phyloP scores from a whole-genome alignment of 1,140 invertebrate species.

The Ericerus pela region DNA sequence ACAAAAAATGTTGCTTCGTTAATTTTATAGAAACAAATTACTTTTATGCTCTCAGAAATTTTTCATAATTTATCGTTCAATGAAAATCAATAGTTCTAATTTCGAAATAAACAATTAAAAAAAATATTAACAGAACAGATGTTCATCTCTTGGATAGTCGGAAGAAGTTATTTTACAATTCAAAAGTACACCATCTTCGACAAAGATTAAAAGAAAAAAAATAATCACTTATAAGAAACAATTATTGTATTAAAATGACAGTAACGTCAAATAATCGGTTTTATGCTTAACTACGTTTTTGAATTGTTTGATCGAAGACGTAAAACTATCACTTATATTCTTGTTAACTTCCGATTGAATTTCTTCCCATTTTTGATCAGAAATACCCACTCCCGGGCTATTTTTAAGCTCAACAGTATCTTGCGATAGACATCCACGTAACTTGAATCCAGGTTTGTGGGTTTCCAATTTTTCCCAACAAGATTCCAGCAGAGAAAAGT shows the following conservation, averaged over 20 bases:
- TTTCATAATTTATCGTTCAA: too few relatives aligned
- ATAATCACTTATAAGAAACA: too few relatives aligned
- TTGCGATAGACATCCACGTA: neutral
- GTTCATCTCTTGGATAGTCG: too few relatives aligned
- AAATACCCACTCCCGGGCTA: neutral
- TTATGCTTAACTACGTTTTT: neutral
- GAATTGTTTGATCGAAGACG: neutral
- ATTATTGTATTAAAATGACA: neutral
- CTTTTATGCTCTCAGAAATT: too few relatives aligned
- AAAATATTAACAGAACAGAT: too few relatives aligned
- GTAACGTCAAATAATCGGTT: neutral
- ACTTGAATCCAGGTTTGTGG: neutral
- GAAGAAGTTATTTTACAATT: too few relatives aligned
- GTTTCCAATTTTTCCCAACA: neutral
- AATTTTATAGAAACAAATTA: too few relatives aligned
- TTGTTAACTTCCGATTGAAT: neutral
- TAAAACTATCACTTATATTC: conserved; percentile 1
- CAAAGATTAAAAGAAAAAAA: too few relatives aligned
- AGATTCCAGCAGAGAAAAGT: neutral
- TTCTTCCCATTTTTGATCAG: neutral
- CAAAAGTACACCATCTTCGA: too few relatives aligned
- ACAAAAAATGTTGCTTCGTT: too few relatives aligned
- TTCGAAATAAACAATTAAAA: too few relatives aligned
- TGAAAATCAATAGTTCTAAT: too few relatives aligned
- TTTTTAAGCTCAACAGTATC: neutral